Conservation (phyloP, 2,113 vertebrate genomes). For the Syrrhaptes paradoxus region DNA sequence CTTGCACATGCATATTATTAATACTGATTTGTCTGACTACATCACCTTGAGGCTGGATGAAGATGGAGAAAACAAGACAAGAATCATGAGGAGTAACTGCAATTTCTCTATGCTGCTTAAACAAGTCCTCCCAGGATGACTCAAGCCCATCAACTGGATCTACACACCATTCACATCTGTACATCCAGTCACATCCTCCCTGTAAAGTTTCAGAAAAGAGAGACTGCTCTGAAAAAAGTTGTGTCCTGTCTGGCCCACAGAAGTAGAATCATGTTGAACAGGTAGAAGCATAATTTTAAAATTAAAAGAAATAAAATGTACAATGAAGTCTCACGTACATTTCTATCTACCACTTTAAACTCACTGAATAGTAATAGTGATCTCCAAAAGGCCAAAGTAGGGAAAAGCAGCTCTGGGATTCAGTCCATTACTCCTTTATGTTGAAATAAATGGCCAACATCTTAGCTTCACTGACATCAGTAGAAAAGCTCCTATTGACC, state of each 20-base stretch:
- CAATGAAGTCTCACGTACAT: fast-evolving
- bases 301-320: background rate
- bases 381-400: background rate
- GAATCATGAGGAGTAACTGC: background rate
- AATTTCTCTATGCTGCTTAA: background rate
- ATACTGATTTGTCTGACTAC: background rate
- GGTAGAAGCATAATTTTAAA: background rate
- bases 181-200: background rate
- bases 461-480: background rate
- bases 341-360: fast-evolving
- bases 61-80: background rate
- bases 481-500: background rate
- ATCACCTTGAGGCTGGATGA: background rate
- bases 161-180: background rate
- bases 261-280: background rate
- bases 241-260: fast-evolving
- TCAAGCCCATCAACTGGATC: background rate
- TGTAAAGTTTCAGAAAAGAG: background rate
- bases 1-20: background rate
- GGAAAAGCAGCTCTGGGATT: background rate
- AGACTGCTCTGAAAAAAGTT: background rate
- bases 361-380: background rate
- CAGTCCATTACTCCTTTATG: background rate
- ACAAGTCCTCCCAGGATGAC: background rate
- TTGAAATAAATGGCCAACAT: background rate